Base-by-base conservation (phyloP, 2,113 vertebrate species). In the Egretta garzetta region DNA sequence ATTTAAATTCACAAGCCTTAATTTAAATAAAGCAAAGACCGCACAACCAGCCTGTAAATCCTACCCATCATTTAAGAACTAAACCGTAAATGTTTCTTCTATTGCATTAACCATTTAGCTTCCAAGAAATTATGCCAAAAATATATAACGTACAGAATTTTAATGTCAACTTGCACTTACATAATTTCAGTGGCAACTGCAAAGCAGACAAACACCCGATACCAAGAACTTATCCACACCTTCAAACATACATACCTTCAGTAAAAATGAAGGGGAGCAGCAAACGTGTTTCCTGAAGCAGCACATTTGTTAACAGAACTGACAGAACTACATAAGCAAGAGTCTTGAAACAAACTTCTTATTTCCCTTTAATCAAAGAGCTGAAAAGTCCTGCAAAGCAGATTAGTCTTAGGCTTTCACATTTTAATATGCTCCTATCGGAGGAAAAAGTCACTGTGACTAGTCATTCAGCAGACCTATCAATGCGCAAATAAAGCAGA, bases 401-500 rank as follows among this genome's bases (percentile, higher is more conserved):
- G 88, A 91, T 87, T 82, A 93, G 62, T 76, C 73, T 91, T 88
- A 88, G 53, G 62, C 66, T 86, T 93, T 75, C 90, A 62, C 39
- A 52, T 93, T 95, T 94, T 96, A 95, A 87, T 91, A 93, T 21
- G 33, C 53, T 79, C 82, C 90, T 63, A 39, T 81, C 32, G 7
- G 76, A 93, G 80, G 41, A 73, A 84, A 90, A 77, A 89, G 94
- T 83, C 79, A 81, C 95, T 85, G 56, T 43, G 94, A 95, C 93
- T 96, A 88, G 96, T 93, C 67, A 70, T 92, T 95, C 97, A 93
- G 86, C 33, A 64, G 73, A 96, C 96, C 96, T 95, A 96, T 96
- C 97, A 97, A 68, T 47, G 96, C 97, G 97, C 97, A 98, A 98
- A 98, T 97, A 98, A 98, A 98, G 98, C 98, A 97, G 97, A 98